Percentiles rank a stretch among this genome's conserved stretches.
These are phyloP conservation scores for Mycetomoellerius zeteki DNA, from an alignment of 1,140 invertebrate genomes.

Conservation along the genomic window DNA sequence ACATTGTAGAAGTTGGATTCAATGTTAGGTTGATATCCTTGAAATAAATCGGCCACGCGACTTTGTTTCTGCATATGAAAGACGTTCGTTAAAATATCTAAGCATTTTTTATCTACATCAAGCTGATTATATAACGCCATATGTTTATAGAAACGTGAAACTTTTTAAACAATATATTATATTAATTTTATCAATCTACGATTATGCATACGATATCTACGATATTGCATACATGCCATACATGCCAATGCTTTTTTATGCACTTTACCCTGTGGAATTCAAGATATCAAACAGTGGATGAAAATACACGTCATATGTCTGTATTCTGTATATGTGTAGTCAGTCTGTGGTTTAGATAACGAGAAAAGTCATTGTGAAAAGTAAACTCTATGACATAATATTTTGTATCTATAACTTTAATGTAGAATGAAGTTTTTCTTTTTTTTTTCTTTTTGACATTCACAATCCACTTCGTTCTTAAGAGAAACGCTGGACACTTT, in stretches of 20 bases:
- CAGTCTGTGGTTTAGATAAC: not conserved
- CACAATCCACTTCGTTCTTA: not conserved
- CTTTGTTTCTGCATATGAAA: not conserved
- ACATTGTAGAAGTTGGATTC: conserved; percentile 22
- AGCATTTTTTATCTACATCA: not conserved
- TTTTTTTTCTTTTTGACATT: conserved; percentile 15
- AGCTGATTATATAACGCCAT: not conserved
- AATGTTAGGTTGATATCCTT: conserved; percentile 38
- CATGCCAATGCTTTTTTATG: not conserved
- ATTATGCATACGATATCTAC: not conserved
- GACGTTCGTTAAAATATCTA: conserved; percentile 12
- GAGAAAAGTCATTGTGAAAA: not conserved
- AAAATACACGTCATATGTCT: not conserved
- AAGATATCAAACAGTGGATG: not conserved
- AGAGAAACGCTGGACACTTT: not conserved
- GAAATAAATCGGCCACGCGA: conserved; percentile 7
- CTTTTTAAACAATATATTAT: not conserved
- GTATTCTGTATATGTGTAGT: not conserved
- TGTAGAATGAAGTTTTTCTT: not conserved
- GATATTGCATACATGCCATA: not conserved
- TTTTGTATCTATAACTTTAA: not conserved
- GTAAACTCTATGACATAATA: not conserved
- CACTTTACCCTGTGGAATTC: not conserved
- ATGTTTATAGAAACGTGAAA: conserved; percentile 24
- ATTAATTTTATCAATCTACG: not conserved